A percentile compares a stretch with the other conserved stretches of the same genome.
phyloP scores from a whole-genome alignment of 2,888 invertebrate genomes.

The Orthosia gothica region DNA sequence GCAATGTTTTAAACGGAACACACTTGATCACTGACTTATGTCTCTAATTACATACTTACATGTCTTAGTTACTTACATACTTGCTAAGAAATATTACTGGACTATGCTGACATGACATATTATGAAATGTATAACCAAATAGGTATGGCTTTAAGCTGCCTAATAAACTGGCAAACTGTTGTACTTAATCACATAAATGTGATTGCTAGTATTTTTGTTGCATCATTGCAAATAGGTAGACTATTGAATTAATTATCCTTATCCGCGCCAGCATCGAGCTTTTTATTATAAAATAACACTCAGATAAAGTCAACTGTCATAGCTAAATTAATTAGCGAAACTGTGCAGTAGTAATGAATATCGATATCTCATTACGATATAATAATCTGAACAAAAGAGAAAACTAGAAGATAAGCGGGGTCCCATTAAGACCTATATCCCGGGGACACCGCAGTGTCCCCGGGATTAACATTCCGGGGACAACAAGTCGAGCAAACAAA shows the following conservation, averaged over 20 bases:
- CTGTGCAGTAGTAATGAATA: no score
- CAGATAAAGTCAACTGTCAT: not conserved
- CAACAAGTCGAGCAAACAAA: no score
- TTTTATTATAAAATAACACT: not conserved
- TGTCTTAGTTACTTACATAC: not conserved
- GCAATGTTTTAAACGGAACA: not conserved
- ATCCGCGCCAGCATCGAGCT: not conserved
- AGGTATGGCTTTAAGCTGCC: constrained; percentile 6
- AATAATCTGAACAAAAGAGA: no score
- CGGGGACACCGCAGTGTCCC: no score
- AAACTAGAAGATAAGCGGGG: no score
- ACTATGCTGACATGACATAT: constrained; percentile 1
- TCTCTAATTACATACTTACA: not conserved
- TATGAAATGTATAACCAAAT: constrained; percentile 9
- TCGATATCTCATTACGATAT: no score
- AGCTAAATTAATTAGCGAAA: no score
- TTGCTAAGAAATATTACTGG: constrained; percentile 20
- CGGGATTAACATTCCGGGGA: no score
- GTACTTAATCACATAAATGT: not conserved
- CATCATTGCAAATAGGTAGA: no score
- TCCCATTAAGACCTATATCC: no score
- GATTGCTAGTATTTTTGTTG: not conserved
- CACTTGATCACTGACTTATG: not conserved
- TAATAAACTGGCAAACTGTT: constrained; percentile 3
- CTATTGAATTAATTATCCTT: not conserved